These are phyloP conservation scores for Genyomyrus donnyi DNA, from an alignment of 2,113 vertebrate genomes.

Conservation along the genomic window DNA sequence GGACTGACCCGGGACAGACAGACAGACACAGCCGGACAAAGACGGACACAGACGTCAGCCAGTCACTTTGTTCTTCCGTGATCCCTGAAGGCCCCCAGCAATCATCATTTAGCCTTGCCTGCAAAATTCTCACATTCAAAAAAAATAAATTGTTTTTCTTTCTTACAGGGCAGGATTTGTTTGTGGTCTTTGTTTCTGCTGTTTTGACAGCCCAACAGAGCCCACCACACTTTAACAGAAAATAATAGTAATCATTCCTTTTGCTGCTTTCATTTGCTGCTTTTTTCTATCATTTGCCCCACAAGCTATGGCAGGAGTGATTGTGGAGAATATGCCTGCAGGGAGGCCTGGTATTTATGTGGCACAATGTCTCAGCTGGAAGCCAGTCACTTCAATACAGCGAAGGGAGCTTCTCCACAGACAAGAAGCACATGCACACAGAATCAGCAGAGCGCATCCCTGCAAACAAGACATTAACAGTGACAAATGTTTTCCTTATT, in stretches of 20 bases:
- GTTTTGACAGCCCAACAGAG: neutral
- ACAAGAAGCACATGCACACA: neutral
- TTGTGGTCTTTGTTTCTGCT: neutral
- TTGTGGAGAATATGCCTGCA: neutral
- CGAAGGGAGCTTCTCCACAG: neutral
- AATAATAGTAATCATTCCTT: neutral
- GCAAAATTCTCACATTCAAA: neutral
- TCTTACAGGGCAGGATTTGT: neutral
- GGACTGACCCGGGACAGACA: conserved; percentile 55
- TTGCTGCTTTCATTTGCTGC: neutral
- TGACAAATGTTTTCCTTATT: neutral
- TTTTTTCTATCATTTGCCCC: neutral
- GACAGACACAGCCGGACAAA: conserved; percentile 17
- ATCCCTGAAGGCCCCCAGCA: neutral
- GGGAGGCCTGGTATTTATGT: neutral
- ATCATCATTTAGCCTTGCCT: neutral
- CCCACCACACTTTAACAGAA: neutral
- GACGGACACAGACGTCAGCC: conserved; percentile 28
- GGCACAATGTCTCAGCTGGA: neutral
- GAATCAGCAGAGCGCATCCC: neutral
- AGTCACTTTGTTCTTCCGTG: neutral
- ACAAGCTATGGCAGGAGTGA: neutral
- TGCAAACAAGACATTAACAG: conserved; percentile 6
- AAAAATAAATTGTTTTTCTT: neutral
- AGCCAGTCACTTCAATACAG: neutral